These are phyloP conservation scores for Centroberyx gerrardi DNA, from an alignment of 2,797 vertebrate genomes.

Conservation along the genomic window DNA sequence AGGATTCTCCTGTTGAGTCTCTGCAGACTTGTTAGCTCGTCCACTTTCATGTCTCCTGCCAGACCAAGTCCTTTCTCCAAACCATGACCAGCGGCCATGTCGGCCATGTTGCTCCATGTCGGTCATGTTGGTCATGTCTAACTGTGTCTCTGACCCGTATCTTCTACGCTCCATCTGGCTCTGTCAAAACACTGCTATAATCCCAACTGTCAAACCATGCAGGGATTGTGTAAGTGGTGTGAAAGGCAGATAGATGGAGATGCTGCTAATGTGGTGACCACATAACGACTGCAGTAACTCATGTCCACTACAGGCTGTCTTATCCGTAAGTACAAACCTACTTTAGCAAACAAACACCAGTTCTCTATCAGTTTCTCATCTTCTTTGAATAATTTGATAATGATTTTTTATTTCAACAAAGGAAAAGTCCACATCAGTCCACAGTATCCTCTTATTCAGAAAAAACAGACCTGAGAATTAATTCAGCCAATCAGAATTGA, in stretches of 20 bases:
- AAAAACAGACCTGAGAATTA: too few species aligned
- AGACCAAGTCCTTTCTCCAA: conserved; percentile 41
- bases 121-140: conserved; percentile 30
- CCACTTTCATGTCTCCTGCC: conserved; percentile 51
- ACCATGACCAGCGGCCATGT: conserved; percentile 32
- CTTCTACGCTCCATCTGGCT: neutral
- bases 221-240: neutral
- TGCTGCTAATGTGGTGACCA: too few species aligned
- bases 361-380: too few species aligned
- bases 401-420: too few species aligned
- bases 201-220: conserved; percentile 10
- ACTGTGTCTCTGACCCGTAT: conserved; percentile 46
- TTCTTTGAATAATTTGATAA: too few species aligned
- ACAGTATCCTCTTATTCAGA: too few species aligned
- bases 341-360: too few species aligned
- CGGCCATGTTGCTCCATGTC: conserved; percentile 22
- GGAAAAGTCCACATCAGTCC: too few species aligned
- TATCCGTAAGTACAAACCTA: too few species aligned
- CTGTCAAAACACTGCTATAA: conserved; percentile 22
- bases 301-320: too few species aligned
- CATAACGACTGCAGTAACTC: too few species aligned
- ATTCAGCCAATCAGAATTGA: neutral
- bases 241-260: too few species aligned
- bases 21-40: conserved; percentile 62
- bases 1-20: conserved; percentile 33